A percentile compares a stretch with the other conserved stretches of the same genome.
Conservation (phyloP, 2,113 vertebrate genomes). For the Procavia capensis region DNA sequence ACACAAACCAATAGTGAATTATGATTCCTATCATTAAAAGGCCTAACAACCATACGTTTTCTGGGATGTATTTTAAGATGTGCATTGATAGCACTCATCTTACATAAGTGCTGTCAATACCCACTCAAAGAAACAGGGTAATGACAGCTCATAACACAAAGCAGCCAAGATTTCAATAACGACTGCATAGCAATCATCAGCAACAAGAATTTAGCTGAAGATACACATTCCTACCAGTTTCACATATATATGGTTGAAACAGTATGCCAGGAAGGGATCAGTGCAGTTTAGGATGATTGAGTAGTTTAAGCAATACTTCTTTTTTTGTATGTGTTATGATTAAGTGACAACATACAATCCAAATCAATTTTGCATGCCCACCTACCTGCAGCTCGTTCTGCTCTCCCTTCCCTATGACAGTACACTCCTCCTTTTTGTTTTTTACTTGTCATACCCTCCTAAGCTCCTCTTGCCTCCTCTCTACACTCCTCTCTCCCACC, state of each 20-base stretch:
- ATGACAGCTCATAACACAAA: not conserved
- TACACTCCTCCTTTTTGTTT: too few species aligned
- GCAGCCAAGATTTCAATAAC: not conserved
- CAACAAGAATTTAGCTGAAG: not conserved
- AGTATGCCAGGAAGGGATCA: not conserved
- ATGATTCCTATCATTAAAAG: not conserved
- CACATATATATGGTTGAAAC: not conserved
- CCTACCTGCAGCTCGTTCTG: too few species aligned
- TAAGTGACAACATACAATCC: too few species aligned
- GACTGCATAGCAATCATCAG: not conserved
- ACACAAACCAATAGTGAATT: not conserved
- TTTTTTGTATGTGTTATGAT: too few species aligned
- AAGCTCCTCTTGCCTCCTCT: too few species aligned
- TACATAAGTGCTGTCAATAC: not conserved
- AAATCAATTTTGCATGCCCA: too few species aligned
- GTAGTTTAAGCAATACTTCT: not conserved
- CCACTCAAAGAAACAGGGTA: not conserved
- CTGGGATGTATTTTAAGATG: not conserved
- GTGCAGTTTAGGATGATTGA: not conserved
- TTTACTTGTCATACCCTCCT: too few species aligned
- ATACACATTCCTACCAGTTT: not conserved
- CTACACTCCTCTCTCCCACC: too few species aligned
- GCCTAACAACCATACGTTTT: not conserved
- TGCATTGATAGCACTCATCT: not conserved
- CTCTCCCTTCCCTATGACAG: too few species aligned